Evolutionary conservation across 2,113 vertebrate genomes (phyloP).

Genomic region (Antigone vipio): DNA sequence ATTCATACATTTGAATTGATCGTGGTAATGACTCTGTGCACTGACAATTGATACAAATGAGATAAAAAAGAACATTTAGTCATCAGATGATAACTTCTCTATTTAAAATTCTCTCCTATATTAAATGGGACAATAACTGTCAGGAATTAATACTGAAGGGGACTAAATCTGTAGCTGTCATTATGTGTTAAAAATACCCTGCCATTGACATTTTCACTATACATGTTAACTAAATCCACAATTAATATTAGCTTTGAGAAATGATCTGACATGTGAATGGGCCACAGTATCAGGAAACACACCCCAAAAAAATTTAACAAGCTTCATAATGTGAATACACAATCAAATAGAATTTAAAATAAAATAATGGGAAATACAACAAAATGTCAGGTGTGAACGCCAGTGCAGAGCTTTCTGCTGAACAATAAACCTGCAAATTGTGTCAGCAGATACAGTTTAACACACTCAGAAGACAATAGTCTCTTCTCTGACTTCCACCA

Average conservation of each 20-base stretch:
- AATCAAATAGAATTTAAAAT: neutral
- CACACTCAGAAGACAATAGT: neutral
- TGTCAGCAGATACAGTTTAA: neutral
- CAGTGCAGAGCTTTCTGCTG: neutral
- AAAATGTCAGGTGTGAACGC: neutral
- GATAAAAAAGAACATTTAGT: conserved; percentile 21
- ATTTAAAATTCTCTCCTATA: conserved; percentile 13
- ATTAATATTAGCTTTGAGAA: neutral
- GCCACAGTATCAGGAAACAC: neutral
- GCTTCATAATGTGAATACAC: neutral
- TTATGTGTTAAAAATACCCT: conserved; percentile 21
- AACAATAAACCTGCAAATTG: neutral
- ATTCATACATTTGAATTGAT: neutral
- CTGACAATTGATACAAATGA: conserved; percentile 21
- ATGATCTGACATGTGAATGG: neutral
- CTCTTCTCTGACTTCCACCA: neutral
- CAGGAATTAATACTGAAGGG: conserved; percentile 11
- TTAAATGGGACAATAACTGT: conserved; percentile 17
- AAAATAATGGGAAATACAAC: neutral
- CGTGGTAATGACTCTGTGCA: neutral
- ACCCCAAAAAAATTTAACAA: neutral
- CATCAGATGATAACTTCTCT: neutral
- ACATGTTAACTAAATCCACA: neutral
- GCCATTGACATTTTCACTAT: neutral
- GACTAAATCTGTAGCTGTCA: neutral